phyloP scores from a whole-genome alignment of 2,113 vertebrate genomes.

The Carassius carassius region DNA sequence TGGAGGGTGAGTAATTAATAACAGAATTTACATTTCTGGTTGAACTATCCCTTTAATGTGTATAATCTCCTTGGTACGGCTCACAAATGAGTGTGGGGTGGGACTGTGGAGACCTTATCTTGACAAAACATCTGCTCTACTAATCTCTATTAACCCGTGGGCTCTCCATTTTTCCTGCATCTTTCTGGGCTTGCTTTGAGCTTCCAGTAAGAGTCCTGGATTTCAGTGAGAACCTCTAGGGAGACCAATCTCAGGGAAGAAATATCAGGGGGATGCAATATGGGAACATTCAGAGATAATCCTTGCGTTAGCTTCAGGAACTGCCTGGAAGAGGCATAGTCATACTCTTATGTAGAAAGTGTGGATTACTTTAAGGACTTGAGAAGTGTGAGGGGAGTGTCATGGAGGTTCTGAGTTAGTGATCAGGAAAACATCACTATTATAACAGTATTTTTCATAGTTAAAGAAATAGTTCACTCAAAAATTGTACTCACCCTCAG shows the following conservation, averaged over 20 bases:
- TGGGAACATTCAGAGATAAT: constrained; percentile 15
- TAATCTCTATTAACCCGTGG: constrained; percentile 63
- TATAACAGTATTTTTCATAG: background rate
- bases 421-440: background rate
- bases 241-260: constrained; percentile 1
- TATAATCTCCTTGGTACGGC: background rate
- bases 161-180: constrained; percentile 52
- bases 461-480: background rate
- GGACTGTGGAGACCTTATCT: constrained; percentile 56
- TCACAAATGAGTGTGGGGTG: constrained; percentile 6
- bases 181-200: constrained; percentile 26
- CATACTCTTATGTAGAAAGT: background rate
- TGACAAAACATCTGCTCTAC: constrained; percentile 65
- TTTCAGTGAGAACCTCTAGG: background rate
- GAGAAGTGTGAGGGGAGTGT: background rate
- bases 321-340: constrained; percentile 1
- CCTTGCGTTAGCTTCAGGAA: background rate
- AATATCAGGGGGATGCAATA: constrained; percentile 14
- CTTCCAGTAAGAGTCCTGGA: background rate
- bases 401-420: background rate
- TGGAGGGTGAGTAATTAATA: no score
- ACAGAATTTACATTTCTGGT: no score
- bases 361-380: constrained; percentile 15
- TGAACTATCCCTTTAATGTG: background rate
- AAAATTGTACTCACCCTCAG: no score